Evolutionary conservation across 2,113 vertebrate genomes (phyloP).

Genomic region (Sisor rabdophorus): DNA sequence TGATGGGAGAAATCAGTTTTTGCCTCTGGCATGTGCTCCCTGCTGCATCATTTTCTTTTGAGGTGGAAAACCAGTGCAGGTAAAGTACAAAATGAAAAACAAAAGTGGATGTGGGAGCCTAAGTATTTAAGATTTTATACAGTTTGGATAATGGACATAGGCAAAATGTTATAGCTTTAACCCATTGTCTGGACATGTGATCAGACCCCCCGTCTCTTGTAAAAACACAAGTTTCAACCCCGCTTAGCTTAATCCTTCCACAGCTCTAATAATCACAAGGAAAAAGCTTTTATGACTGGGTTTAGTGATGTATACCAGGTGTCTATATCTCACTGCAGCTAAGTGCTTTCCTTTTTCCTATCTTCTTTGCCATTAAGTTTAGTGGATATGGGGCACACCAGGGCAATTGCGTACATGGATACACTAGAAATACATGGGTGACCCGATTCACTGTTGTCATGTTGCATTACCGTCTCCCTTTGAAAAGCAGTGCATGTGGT

Average conservation of each 20-base stretch:
- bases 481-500: not conserved
- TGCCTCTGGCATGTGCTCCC: constrained; percentile 13
- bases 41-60: not conserved
- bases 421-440: constrained; percentile 10
- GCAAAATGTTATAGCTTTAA: constrained; percentile 16
- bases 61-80: constrained; percentile 6
- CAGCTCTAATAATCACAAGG: constrained; percentile 13
- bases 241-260: constrained; percentile 11
- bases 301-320: constrained; percentile 19
- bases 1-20: constrained; percentile 6
- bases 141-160: not conserved
- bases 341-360: not conserved
- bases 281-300: constrained; percentile 23
- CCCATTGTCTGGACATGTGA: constrained; percentile 11
- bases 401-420: constrained; percentile 21
- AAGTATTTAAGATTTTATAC: not conserved
- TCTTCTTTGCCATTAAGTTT: constrained; percentile 9
- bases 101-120: constrained; percentile 10
- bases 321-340: constrained; percentile 11
- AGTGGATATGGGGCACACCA: constrained; percentile 14
- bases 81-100: constrained; percentile 24
- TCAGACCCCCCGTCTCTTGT: constrained; percentile 10
- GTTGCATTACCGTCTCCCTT: constrained; percentile 12
- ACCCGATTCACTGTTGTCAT: constrained; percentile 32
- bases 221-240: constrained; percentile 6